Evolutionary conservation across 2,888 invertebrate species (phyloP), one percentile per base, ranked within the genome.

Genomic region (Polymixis flavicincta): DNA sequence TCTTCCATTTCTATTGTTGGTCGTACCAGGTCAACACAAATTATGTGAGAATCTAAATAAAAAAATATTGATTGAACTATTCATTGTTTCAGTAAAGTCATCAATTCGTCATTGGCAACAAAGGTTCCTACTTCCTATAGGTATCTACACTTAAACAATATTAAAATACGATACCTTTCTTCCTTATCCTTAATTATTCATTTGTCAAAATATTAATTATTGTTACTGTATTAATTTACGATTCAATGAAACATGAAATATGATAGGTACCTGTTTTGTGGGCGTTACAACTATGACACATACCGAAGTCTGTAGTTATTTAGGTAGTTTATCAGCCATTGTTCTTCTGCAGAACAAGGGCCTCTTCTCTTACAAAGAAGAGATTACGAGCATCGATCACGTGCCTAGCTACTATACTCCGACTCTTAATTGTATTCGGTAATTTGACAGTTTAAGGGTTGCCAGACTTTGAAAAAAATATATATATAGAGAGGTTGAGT

Each of bases 121-220:
- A 13, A 32, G 5, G 1, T 28, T 28, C 28, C 37, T 37, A 37
- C 37, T 37, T 37, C 37, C 37, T 37, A 37, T 37, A 32, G 4
- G 32, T 32, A n/a, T n/a, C n/a, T n/a, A 37, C 37, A 37, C 6
- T 37, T 11, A 28, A 17, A 28, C 13, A 32, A 60, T 60, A 32
- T 54, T 54, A 13, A 45, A 61, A 61, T 37, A 37, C 14, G 14
- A 61, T 61, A 22, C 37, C 17, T 17, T 45, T 11, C 11, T 45
- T 45, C 42, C 13, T 45, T 45, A 42, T n/a, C 22, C 0, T 2
- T 13, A 60, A 1, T 37, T 42, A 17, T 9, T 25, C 17, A 25
- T 42, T 63, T 42, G 17, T 63, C 42, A 63, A 63, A 63, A 63
- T 63, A 61, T 61, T 9, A n/a, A n/a, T n/a, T 7, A 61, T 2